Conservation (phyloP, 2,797 vertebrate genomes). For the Sebastes wilsoni region DNA sequence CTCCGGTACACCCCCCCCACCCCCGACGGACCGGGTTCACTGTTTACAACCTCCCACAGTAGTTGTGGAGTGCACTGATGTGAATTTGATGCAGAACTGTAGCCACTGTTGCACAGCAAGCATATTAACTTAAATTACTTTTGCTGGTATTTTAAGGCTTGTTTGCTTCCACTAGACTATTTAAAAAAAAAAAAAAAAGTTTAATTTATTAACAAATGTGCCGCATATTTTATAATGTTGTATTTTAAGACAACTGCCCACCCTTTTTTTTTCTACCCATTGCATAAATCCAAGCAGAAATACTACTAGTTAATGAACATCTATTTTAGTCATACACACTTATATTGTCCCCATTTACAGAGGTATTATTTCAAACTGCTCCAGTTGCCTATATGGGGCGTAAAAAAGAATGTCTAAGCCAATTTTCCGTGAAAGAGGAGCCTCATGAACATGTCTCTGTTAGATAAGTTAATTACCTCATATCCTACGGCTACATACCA, state of each 20-base stretch:
- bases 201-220: constrained; percentile 37
- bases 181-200: constrained; percentile 8
- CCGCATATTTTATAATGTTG: constrained; percentile 16
- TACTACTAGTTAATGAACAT: constrained; percentile 51
- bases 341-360: constrained; percentile 62
- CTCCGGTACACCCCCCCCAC: constrained; percentile 13
- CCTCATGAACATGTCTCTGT: constrained; percentile 64
- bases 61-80: constrained; percentile 38
- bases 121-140: constrained; percentile 37
- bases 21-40: constrained; percentile 40
- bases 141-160: background rate
- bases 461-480: constrained; percentile 77
- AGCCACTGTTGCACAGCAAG: constrained; percentile 19
- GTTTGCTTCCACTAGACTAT: background rate
- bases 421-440: constrained; percentile 54
- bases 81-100: constrained; percentile 55
- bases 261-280: background rate
- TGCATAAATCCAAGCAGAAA: constrained; percentile 22
- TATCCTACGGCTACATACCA: constrained; percentile 58
- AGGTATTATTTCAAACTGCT: constrained; percentile 68
- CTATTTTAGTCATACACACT: constrained; percentile 61
- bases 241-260: constrained; percentile 16
- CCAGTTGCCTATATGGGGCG: constrained; percentile 56
- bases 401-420: constrained; percentile 54
- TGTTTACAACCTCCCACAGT: constrained; percentile 68